Evolutionary conservation across 2,888 invertebrate genomes (phyloP).

Genomic region (Brachypterus glaber): DNA sequence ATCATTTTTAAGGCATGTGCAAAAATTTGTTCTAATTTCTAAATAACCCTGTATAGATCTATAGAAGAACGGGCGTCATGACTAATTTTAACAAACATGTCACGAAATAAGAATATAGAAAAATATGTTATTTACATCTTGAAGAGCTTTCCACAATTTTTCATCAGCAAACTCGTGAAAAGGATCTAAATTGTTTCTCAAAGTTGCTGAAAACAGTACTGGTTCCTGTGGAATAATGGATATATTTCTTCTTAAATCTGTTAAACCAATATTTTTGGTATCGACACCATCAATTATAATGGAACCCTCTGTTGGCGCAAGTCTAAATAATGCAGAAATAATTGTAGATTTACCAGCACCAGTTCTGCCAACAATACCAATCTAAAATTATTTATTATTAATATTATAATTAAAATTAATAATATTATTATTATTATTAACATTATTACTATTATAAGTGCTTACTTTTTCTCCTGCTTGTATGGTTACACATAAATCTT

Average conservation of each 20-base stretch:
- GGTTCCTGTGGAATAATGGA: constrained; percentile 91
- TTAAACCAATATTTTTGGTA: constrained; percentile 59
- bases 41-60: no score
- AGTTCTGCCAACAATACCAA: constrained; percentile 77
- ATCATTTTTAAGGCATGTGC: no score
- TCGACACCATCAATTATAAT: constrained; percentile 67
- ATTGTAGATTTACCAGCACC: constrained; percentile 84
- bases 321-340: constrained; percentile 70
- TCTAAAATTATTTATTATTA: no score
- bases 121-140: constrained; percentile 47
- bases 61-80: no score
- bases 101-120: no score
- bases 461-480: constrained; percentile 54
- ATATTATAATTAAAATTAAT: no score
- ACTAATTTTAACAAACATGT: no score
- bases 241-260: constrained; percentile 67
- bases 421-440: not conserved
- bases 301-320: constrained; percentile 65
- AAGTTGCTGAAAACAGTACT: constrained; percentile 68
- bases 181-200: constrained; percentile 77
- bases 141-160: constrained; percentile 65
- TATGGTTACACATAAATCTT: constrained; percentile 51
- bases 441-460: no score
- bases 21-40: no score
- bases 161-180: constrained; percentile 62